phyloP scores from a whole-genome alignment of 1,140 invertebrate genomes.

The Heliconius congener region DNA sequence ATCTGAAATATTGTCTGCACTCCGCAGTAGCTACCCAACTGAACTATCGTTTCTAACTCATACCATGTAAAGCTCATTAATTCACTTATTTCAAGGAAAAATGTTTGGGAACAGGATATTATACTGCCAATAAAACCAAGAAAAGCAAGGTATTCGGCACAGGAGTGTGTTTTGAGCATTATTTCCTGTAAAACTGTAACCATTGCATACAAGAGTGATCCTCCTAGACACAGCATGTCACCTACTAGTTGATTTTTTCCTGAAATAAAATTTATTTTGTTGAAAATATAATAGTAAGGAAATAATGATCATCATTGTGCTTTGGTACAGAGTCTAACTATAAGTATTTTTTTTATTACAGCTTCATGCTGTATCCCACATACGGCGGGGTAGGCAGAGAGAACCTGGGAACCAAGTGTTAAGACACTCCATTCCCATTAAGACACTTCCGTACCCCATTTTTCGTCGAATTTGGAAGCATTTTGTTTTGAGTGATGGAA shows the following conservation, averaged over 20 bases:
- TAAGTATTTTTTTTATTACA: too few species aligned
- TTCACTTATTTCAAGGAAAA: slow-evolving; percentile 75
- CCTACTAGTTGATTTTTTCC: slow-evolving; percentile 90
- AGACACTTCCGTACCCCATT: too few species aligned
- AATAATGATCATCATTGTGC: neutral
- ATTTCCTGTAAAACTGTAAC: slow-evolving; percentile 93
- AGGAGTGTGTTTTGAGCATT: slow-evolving; percentile 89
- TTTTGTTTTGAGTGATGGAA: too few species aligned
- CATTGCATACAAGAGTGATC: slow-evolving; percentile 90
- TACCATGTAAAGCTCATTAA: slow-evolving; percentile 83
- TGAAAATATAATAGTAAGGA: neutral
- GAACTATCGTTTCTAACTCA: slow-evolving; percentile 73
- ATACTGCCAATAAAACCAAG: slow-evolving; percentile 92
- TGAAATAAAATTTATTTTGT: slow-evolving; percentile 64
- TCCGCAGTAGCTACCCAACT: slow-evolving; percentile 68
- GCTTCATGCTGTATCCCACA: too few species aligned
- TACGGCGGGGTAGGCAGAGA: too few species aligned
- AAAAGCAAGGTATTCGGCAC: slow-evolving; percentile 92
- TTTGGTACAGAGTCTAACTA: neutral
- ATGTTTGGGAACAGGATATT: slow-evolving; percentile 89
- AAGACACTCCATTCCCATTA: too few species aligned
- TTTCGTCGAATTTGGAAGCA: too few species aligned
- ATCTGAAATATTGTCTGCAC: slow-evolving; percentile 90
- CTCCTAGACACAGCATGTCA: slow-evolving; percentile 91
- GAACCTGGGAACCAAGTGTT: too few species aligned